Evolutionary conservation across 2,888 invertebrate genomes (phyloP).

Genomic region (Brachylomia viminalis): DNA sequence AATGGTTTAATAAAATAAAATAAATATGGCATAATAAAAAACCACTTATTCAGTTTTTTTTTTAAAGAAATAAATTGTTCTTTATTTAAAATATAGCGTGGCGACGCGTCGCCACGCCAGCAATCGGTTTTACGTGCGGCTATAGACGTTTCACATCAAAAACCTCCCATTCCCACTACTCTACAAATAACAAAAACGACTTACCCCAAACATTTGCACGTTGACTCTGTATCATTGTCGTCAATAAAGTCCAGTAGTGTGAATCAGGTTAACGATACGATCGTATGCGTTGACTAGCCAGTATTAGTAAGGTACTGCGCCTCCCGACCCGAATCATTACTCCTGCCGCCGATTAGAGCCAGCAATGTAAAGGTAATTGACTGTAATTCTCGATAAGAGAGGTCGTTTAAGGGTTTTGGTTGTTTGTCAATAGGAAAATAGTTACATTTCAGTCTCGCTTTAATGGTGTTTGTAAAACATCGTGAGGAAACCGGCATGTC

Average conservation of each 20-base stretch:
- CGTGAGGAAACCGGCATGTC: no score
- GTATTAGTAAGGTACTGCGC: conserved; percentile 52
- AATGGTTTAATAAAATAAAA: no score
- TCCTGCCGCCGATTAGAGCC: conserved; percentile 35
- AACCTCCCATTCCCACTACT: background rate
- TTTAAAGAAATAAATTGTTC: no score
- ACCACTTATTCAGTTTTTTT: no score
- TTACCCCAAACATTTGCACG: conserved; percentile 25
- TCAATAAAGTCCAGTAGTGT: conserved; percentile 54
- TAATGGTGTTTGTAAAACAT: no score
- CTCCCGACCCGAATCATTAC: conserved; percentile 46
- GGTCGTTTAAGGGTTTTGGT: conserved; percentile 23
- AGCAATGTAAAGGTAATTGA: conserved; percentile 57
- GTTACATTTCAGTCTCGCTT: background rate
- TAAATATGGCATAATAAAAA: no score
- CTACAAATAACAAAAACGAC: conserved; percentile 35
- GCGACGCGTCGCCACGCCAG: no score
- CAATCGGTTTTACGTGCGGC: no score
- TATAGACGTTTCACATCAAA: no score
- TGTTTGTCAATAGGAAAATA: conserved; percentile 33
- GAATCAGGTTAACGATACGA: conserved; percentile 58
- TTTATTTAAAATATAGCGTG: no score
- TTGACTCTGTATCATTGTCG: conserved; percentile 71
- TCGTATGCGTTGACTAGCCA: conserved; percentile 60
- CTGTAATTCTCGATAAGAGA: conserved; percentile 42